These are phyloP conservation scores for Chloebia gouldiae DNA, from an alignment of 2,113 vertebrate genomes.

Conservation along the genomic window DNA sequence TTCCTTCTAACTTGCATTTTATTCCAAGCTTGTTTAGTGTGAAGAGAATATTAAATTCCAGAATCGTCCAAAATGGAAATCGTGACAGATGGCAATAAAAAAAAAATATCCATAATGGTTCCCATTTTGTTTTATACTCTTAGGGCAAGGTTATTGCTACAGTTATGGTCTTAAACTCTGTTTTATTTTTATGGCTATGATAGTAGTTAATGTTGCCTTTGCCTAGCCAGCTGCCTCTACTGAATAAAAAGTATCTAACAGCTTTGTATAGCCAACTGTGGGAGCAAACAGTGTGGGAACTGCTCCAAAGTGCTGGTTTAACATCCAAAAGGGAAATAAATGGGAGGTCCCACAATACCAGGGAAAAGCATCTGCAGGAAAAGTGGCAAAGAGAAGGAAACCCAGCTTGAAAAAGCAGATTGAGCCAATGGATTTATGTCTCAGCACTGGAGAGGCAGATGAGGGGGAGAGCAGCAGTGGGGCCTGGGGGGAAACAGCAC, in stretches of 20 bases:
- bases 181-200: conserved; percentile 50
- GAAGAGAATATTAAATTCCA: conserved; percentile 40
- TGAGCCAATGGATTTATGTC: not conserved
- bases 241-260: not conserved
- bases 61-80: conserved; percentile 50
- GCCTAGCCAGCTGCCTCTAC: conserved; percentile 28
- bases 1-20: conserved; percentile 56
- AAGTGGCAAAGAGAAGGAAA: not conserved
- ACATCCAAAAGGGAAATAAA: conserved; percentile 31
- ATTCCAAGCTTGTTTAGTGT: conserved; percentile 48
- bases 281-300: not conserved
- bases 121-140: conserved; percentile 58
- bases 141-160: conserved; percentile 55
- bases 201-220: conserved; percentile 21
- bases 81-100: conserved; percentile 63
- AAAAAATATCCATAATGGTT: conserved; percentile 17
- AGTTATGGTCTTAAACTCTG: conserved; percentile 57
- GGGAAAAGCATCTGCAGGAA: not conserved
- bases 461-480: not conserved
- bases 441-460: not conserved
- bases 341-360: not conserved
- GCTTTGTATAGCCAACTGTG: not conserved
- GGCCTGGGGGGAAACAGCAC: not conserved
- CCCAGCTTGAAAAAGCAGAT: not conserved
- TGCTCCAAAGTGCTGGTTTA: not conserved